A percentile compares a stretch with the other conserved stretches of the same genome.
Evolutionary conservation across 1,140 invertebrate genomes (phyloP).

Genomic region (Caenorhabditis inopinata): DNA sequence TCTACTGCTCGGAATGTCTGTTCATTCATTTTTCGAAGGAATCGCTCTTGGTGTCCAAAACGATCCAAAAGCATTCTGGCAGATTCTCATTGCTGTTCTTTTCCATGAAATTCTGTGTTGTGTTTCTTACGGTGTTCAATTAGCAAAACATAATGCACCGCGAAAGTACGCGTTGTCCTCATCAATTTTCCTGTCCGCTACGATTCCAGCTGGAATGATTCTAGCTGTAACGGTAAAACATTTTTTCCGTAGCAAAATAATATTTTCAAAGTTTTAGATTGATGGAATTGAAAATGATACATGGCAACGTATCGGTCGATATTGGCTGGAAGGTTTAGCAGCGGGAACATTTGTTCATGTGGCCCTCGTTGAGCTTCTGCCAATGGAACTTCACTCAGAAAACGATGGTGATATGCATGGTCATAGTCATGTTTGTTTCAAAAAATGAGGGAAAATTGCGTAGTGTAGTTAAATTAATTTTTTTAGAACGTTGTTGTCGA

Average conservation of each 20-base stretch:
- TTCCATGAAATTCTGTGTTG: slow-evolving; percentile 68
- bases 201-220: slow-evolving; percentile 67
- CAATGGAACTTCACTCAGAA: slow-evolving; percentile 55
- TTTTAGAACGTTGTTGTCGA: not conserved
- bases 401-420: slow-evolving; percentile 1
- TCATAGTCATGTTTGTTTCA: slow-evolving; percentile 40
- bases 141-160: slow-evolving; percentile 60
- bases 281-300: slow-evolving; percentile 35
- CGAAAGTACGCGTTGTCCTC: slow-evolving; percentile 58
- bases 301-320: slow-evolving; percentile 46
- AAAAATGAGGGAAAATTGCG: too few species aligned
- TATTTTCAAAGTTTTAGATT: not conserved
- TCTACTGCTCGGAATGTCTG: slow-evolving; percentile 67
- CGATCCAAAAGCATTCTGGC: slow-evolving; percentile 60
- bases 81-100: slow-evolving; percentile 67
- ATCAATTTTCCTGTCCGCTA: slow-evolving; percentile 60
- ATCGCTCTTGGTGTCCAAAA: slow-evolving; percentile 67
- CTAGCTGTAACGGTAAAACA: slow-evolving; percentile 66
- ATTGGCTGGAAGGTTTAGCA: slow-evolving; percentile 67
- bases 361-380: slow-evolving; percentile 67
- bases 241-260: slow-evolving; percentile 3
- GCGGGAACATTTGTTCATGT: slow-evolving; percentile 68
- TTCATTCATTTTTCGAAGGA: slow-evolving; percentile 69
- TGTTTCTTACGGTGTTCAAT: slow-evolving; percentile 67
- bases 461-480: too few species aligned